Evolutionary conservation across 1,140 invertebrate species (phyloP).

Genomic region (Tribolium madens): DNA sequence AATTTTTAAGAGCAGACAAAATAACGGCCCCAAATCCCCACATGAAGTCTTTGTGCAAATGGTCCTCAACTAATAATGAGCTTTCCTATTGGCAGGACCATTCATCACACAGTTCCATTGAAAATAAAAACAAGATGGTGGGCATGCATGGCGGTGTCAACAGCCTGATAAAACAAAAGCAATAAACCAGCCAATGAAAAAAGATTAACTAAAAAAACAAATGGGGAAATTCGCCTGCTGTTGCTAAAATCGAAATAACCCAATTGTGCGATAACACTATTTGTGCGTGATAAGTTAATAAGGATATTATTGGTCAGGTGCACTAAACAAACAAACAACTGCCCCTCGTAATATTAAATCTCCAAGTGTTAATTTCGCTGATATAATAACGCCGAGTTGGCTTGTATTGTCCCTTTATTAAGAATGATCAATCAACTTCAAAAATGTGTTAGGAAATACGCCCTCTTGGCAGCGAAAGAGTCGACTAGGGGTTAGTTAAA

Average conservation of each 20-base stretch:
- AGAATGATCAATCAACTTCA: slow-evolving; percentile 55
- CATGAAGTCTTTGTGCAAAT: slow-evolving; percentile 33
- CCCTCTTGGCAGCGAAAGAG: slow-evolving; percentile 32
- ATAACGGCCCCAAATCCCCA: slow-evolving; percentile 25
- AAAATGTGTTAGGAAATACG: slow-evolving; percentile 37
- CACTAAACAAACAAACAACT: slow-evolving; percentile 5
- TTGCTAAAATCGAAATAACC: neutral
- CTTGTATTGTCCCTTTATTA: slow-evolving; percentile 33
- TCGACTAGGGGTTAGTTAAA: slow-evolving; percentile 32
- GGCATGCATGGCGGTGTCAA: slow-evolving; percentile 16
- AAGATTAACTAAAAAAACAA: neutral
- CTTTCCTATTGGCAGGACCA: slow-evolving; percentile 2
- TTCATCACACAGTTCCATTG: slow-evolving; percentile 11
- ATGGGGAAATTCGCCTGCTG: neutral
- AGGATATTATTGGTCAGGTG: slow-evolving; percentile 16
- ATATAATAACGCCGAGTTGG: neutral
- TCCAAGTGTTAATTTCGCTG: slow-evolving; percentile 1
- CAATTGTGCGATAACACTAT: slow-evolving; percentile 5
- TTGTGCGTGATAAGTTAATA: neutral
- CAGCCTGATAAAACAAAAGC: slow-evolving; percentile 1
- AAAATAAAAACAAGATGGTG: slow-evolving; percentile 31
- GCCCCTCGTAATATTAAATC: slow-evolving; percentile 3
- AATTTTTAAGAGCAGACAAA: slow-evolving; percentile 23
- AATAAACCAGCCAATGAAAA: neutral
- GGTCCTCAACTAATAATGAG: slow-evolving; percentile 31